Evolutionary conservation across 2,797 vertebrate species (phyloP).

Genomic region (Tenualosa thibaudeaui): DNA sequence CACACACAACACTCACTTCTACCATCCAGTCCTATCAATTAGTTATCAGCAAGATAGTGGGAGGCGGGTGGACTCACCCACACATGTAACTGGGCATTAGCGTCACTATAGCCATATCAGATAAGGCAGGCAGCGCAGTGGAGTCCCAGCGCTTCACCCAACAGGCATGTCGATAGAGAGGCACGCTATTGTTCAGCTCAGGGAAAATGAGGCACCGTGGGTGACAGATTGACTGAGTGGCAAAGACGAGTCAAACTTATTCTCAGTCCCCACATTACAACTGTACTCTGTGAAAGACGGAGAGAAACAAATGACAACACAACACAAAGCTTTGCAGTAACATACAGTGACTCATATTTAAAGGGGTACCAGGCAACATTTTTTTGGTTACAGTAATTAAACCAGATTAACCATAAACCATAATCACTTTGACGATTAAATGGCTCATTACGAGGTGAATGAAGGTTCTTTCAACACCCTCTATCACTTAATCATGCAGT

Average conservation of each 20-base stretch:
- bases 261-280: too few species aligned
- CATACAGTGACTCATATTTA: background rate
- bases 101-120: background rate
- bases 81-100: slow-evolving; percentile 15
- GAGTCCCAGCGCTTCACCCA: background rate
- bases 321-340: too few species aligned
- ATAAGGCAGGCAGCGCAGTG: background rate
- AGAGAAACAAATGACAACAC: too few species aligned
- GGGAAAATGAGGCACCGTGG: background rate
- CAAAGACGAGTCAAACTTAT: too few species aligned
- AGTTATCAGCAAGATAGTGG: background rate
- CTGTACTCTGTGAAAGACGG: too few species aligned
- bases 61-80: background rate
- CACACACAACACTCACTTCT: background rate
- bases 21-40: background rate
- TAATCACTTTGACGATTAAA: too few species aligned
- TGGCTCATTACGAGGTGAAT: too few species aligned
- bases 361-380: background rate
- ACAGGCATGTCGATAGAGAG: background rate
- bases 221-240: too few species aligned
- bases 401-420: too few species aligned
- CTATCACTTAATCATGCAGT: too few species aligned
- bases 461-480: too few species aligned
- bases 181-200: background rate
- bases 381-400: too few species aligned